Evolutionary conservation across 2,113 vertebrate genomes (phyloP).

Genomic region (Lates calcarifer): DNA sequence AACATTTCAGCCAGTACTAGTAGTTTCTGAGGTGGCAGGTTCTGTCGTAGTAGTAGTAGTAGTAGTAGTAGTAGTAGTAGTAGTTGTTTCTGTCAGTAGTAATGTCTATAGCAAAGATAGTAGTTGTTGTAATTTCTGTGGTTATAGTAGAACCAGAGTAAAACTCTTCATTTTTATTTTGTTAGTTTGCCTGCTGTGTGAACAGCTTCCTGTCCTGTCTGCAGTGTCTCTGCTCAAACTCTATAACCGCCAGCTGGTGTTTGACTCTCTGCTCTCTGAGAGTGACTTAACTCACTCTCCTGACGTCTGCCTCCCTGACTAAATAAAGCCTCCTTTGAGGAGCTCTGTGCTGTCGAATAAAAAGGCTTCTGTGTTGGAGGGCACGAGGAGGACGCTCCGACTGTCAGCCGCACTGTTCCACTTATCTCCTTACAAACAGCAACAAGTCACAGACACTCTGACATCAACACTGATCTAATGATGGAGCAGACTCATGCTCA

Average conservation of each 20-base stretch:
- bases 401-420: conserved; percentile 58
- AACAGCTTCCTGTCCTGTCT: conserved; percentile 10
- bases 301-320: conserved; percentile 36
- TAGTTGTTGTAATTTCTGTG: neutral
- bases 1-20: too few species aligned
- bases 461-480: conserved; percentile 26
- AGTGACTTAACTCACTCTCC: conserved; percentile 61
- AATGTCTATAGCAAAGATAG: too few species aligned
- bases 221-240: conserved; percentile 14
- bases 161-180: conserved; percentile 3
- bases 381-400: neutral
- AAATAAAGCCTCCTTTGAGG: conserved; percentile 66
- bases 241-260: neutral
- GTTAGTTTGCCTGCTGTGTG: neutral
- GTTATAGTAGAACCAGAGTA: neutral
- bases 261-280: conserved; percentile 14
- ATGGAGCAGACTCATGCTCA: neutral
- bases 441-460: conserved; percentile 3
- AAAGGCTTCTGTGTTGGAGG: conserved; percentile 50
- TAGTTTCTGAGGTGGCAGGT: too few species aligned
- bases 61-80: too few species aligned
- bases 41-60: too few species aligned
- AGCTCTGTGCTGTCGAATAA: conserved; percentile 38
- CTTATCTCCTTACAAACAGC: conserved; percentile 55
- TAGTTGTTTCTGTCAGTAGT: neutral